Percentiles rank a stretch among this genome's conserved stretches.
These are phyloP conservation scores for Albula goreensis DNA, from an alignment of 2,113 vertebrate genomes.

Conservation along the genomic window DNA sequence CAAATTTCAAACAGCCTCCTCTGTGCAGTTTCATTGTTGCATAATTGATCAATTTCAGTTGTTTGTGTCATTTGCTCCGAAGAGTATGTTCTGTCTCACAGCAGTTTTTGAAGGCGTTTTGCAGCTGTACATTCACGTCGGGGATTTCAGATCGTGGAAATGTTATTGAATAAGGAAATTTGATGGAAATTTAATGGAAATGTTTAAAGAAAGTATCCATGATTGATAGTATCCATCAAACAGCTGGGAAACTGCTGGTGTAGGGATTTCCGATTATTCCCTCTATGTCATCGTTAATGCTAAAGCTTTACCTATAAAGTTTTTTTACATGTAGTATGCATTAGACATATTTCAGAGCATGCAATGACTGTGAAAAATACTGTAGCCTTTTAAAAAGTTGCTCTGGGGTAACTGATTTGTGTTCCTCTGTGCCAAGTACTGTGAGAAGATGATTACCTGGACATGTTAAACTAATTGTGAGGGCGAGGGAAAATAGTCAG, in stretches of 20 bases:
- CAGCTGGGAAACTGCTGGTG: neutral
- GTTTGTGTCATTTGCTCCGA: neutral
- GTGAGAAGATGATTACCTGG: neutral
- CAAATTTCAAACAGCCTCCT: neutral
- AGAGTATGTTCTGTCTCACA: neutral
- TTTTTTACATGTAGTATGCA: no score
- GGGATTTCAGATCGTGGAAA: neutral
- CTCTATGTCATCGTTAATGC: no score
- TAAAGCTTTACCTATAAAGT: no score
- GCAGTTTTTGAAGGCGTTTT: neutral
- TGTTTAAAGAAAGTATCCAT: neutral
- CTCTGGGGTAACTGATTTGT: neutral
- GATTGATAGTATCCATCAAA: neutral
- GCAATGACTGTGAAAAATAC: no score
- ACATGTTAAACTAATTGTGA: neutral
- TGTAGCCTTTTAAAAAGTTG: no score
- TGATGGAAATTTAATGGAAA: no score
- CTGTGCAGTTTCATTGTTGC: neutral
- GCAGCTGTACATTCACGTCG: neutral
- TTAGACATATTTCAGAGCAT: no score
- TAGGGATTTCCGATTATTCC: no score
- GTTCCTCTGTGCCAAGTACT: neutral
- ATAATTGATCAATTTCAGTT: conserved; percentile 1
- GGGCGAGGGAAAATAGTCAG: neutral
- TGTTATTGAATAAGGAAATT: neutral